These are phyloP conservation scores for Pyrrhura leucotis DNA, from an alignment of 2,797 vertebrate species.

Conservation along the genomic window DNA sequence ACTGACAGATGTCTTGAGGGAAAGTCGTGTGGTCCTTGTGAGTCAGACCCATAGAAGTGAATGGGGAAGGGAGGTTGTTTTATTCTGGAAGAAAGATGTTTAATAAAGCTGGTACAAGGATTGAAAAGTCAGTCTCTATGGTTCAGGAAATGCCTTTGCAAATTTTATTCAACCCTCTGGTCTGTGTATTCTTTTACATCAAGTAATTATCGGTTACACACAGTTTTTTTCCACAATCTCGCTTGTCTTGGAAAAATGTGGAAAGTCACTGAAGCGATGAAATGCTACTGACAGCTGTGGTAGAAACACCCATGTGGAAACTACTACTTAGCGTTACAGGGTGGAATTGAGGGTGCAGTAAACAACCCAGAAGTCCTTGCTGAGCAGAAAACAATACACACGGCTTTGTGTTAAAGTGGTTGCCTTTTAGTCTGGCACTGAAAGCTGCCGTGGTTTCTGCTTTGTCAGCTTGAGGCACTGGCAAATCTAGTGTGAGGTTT, in stretches of 20 bases:
- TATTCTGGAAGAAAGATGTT: background rate
- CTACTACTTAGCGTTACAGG: background rate
- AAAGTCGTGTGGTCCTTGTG: background rate
- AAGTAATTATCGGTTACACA: background rate
- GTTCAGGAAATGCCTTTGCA: background rate
- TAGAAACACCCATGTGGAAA: background rate
- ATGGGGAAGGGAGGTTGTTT: background rate
- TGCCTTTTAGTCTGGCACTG: background rate
- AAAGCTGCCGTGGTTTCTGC: background rate
- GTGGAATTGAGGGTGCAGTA: background rate
- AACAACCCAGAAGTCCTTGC: background rate
- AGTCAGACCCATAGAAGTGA: background rate
- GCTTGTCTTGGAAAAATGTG: background rate
- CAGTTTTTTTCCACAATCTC: background rate
- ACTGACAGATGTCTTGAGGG: background rate
- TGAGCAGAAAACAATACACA: background rate
- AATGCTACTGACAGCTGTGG: background rate
- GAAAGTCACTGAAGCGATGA: background rate
- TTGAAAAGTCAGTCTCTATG: background rate
- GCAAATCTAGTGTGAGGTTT: background rate
- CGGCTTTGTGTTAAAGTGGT: background rate
- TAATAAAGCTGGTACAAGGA: background rate
- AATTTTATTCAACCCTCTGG: background rate
- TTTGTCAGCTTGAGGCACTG: background rate
- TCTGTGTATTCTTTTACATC: background rate